Evolutionary conservation across 92 coral and sea anemone genomes (phyloP), one percentile per base, ranked within the genome.

Genomic region (Porites evermanni): DNA sequence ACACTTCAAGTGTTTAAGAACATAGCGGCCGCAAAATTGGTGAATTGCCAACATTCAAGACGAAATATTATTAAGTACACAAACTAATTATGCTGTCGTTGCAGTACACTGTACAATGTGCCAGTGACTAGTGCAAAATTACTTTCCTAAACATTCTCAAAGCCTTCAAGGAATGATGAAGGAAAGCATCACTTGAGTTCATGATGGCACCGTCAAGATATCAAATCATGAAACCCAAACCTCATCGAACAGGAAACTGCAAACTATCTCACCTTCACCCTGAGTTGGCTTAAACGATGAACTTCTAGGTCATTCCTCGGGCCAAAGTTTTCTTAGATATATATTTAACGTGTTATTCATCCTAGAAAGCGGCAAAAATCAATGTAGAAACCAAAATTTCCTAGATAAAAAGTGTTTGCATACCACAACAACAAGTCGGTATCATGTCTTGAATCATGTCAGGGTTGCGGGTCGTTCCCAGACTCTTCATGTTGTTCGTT

Each of bases 341-440:
- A 79, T 64, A 79, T 8, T 8, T 12, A 63, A 64, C 20, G 52
- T 24, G 67, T 52, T 21, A 67, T 18, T 23, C 59, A 19, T 18
- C 72, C 72, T 12, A 47, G 18, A 47, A 20, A 10, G 9, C 23
- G 60, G 4, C 23, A 1, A 78, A 65, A 79, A 79, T 79, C 17
- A 64, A 65, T 26, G n/a, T 13, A n/a, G 1, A 16, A 12, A 26
- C 2, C 9, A 8, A 80, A 53, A 21, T 4, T 2, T 7, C 53
- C 13, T 32, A 6, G 3, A 12, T 50, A 44, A 16, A 16, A 67
- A 24, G 56, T 74, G 59, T 67, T 50, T 32, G 1, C 53, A 51
- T 73, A 18, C 56, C 77, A 56, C 58, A 65, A 79, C 68, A 73
- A 47, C 17, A 21, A 50, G 51, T 61, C 29, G 56, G 56, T 56